phyloP scores from a whole-genome alignment of 2,888 invertebrate species.

The Heliconius cydno region DNA sequence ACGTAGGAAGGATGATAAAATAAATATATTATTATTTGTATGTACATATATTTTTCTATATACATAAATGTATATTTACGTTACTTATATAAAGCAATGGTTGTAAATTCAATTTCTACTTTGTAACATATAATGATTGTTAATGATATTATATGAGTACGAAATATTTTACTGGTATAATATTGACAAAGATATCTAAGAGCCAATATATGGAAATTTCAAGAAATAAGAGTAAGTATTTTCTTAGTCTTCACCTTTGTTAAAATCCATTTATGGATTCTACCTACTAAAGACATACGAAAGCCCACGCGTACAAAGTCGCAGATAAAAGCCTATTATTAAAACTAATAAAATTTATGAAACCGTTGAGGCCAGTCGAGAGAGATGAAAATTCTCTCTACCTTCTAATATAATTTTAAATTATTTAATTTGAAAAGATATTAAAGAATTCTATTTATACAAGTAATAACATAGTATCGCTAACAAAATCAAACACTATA shows the following conservation, averaged over 20 bases:
- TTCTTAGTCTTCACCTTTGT: not conserved
- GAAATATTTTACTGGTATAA: no score
- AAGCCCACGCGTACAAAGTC: not conserved
- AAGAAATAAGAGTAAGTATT: not conserved
- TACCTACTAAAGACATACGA: not conserved
- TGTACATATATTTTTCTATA: not conserved
- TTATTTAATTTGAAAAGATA: no score
- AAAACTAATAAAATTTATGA: not conserved
- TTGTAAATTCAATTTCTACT: no score
- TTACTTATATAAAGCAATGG: not conserved
- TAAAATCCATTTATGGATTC: not conserved
- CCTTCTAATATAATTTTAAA: no score
- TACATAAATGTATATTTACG: not conserved
- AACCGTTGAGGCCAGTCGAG: not conserved
- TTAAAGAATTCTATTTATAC: no score
- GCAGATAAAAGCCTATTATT: not conserved
- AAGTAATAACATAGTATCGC: no score
- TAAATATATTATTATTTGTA: not conserved
- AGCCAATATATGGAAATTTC: not conserved
- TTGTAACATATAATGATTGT: no score
- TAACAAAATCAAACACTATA: constrained; percentile 1
- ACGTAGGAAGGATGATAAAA: not conserved
- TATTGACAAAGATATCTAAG: no score
- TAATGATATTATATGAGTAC: no score
- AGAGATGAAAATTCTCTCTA: no score